Base-by-base conservation (phyloP, 2,888 invertebrate species). In the Entomobrya multifasciata region DNA sequence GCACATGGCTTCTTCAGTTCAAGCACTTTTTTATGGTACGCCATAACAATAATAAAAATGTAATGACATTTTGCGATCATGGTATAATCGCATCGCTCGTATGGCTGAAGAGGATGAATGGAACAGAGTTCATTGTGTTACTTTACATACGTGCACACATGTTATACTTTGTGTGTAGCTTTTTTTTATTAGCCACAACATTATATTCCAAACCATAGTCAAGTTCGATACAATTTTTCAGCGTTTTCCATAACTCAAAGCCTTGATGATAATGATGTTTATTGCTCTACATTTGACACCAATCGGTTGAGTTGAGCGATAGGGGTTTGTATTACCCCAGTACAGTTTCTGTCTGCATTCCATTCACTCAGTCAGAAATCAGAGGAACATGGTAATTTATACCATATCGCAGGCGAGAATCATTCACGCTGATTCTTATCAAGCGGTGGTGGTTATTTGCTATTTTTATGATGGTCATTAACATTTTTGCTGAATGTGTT, bases 81-180 rank as follows among this genome's bases (percentile, higher is more conserved):
- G 57, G 22, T 52, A 52, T 17, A n/a, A n/a, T n/a, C n/a, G n/a
- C n/a, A n/a, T n/a, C 52, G n/a, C 52, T 11, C 6, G 52, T 52
- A 15, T 52, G n/a, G n/a, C n/a, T n/a, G n/a, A n/a, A n/a, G 52
- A 15, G 41, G 10, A 52, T 78, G 78, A 62, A 78, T 78, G 62
- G 78, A 78, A 62, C 62, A 78, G 67, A 81, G 81, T 72, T 81
- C 81, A 81, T 81, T 81, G 81, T 70, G 81, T 67, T 52, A 67
- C 60, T 52, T 52, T 52, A 20, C 52, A 52, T 70, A 60, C 25
- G n/a, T n/a, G n/a, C n/a, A n/a, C n/a, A n/a, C n/a, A n/a, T n/a
- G n/a, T n/a, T n/a, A n/a, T n/a, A n/a, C n/a, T n/a, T n/a, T n/a
- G n/a, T n/a, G n/a, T n/a, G n/a, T n/a, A n/a, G n/a, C n/a, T n/a